Evolutionary conservation across 2,888 invertebrate species (phyloP).

Genomic region (Coenonympha arcania): DNA sequence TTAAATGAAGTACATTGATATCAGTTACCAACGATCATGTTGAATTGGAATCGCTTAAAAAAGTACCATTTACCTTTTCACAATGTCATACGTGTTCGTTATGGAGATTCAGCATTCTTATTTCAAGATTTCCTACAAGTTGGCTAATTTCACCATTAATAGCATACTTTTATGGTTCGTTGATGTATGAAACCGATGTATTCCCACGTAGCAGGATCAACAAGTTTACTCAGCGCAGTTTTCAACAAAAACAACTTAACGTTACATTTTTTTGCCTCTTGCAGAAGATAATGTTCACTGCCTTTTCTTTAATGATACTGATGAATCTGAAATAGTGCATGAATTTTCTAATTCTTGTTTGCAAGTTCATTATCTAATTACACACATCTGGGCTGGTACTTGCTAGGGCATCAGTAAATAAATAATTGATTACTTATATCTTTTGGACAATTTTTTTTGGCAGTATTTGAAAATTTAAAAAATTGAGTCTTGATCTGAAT

Average conservation of each 20-base stretch:
- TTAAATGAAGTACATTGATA: too few relatives aligned
- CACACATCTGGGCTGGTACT: too few relatives aligned
- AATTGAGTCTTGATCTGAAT: too few relatives aligned
- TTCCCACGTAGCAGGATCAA: conserved; percentile 30
- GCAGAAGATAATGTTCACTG: conserved; percentile 14
- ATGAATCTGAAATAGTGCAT: neutral
- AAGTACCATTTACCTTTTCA: neutral
- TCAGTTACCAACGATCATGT: too few relatives aligned
- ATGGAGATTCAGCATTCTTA: conserved; percentile 9
- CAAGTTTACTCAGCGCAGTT: conserved; percentile 26
- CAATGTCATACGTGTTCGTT: neutral
- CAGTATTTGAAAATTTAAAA: too few relatives aligned
- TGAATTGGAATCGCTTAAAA: too few relatives aligned
- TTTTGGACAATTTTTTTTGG: too few relatives aligned
- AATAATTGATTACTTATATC: too few relatives aligned
- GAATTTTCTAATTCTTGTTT: too few relatives aligned
- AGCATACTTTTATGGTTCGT: conserved; percentile 4
- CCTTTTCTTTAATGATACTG: conserved; percentile 10
- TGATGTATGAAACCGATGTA: conserved; percentile 20
- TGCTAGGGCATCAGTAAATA: too few relatives aligned
- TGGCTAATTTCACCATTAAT: conserved; percentile 20
- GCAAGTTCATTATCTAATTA: too few relatives aligned
- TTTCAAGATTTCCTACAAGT: conserved; percentile 18
- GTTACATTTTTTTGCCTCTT: conserved; percentile 24
- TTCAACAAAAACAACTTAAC: conserved; percentile 22